Conservation (phyloP, 1,140 invertebrate species). For the Drosophila aff. region DNA sequence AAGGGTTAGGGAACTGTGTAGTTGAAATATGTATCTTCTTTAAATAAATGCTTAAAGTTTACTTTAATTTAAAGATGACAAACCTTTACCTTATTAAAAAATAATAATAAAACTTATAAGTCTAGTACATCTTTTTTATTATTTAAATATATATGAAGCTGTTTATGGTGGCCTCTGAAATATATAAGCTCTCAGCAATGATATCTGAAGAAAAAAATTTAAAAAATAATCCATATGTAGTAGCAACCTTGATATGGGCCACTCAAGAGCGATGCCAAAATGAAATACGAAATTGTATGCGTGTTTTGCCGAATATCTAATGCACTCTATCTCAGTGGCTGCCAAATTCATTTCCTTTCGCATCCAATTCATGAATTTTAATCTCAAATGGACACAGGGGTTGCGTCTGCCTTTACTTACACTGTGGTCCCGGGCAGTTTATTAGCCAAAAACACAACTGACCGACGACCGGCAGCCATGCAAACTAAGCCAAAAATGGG, state of each 20-base stretch:
- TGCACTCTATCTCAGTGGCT: constrained; percentile 29
- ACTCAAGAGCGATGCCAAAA: background rate
- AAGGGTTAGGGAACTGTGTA: background rate
- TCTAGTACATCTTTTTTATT: background rate
- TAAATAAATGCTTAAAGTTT: background rate
- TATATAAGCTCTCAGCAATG: background rate
- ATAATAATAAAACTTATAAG: too few relatives aligned
- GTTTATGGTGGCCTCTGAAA: background rate
- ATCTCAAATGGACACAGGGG: constrained; percentile 57
- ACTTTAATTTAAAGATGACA: background rate
- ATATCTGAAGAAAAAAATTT: background rate
- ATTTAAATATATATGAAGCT: background rate
- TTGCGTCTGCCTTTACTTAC: constrained; percentile 6
- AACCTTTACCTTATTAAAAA: too few relatives aligned
- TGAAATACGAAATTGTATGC: constrained; percentile 14
- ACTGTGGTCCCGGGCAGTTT: constrained; percentile 45
- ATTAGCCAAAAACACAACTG: constrained; percentile 56
- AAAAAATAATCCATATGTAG: background rate
- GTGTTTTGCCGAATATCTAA: constrained; percentile 23
- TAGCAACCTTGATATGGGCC: background rate
- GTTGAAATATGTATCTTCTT: too few relatives aligned
- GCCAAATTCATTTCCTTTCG: constrained; percentile 42
- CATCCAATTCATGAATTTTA: constrained; percentile 64
- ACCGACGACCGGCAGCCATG: constrained; percentile 34
- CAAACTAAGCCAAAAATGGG: constrained; percentile 40